Evolutionary conservation across 2,113 vertebrate genomes (phyloP), one percentile per base, ranked within the genome.

Genomic region (Erythrocercus mccallii): DNA sequence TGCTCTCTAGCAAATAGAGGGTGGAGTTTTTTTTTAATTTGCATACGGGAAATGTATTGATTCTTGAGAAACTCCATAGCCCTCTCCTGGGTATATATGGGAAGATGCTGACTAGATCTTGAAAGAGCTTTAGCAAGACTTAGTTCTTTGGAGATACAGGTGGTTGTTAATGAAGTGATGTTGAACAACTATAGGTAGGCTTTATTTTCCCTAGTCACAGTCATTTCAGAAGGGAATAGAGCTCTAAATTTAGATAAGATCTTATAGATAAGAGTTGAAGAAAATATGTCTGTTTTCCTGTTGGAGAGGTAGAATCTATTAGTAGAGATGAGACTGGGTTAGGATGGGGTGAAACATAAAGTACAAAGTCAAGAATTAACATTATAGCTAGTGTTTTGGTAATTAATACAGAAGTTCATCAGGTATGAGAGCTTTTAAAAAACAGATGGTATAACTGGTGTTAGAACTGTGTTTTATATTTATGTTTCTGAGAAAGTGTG

Each of bases 21-120:
- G 28, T 45, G 15, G 15, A 24, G 1, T 1, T 1, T 15, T 37
- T 42, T 53, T 18, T 15, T 1, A 2, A 44, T 44, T 31, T 51
- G 27, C 7, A 23, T 27, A 12, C 11, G 51, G 60, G 16, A 94
- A 61, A 44, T 68, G 1, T 54, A 27, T 13, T 24, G 14, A 25
- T 90, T 78, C 50, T 73, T 81, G 28, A 78, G 54, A 68, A 93
- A 35, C 25, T 38, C 6, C 4, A 1, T 84, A 51, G 23, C 33
- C 15, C 2, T 62, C 27, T 82, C 12, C 33, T 86, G 45, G 21
- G 11, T 23, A 58, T n/a, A 23, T 33, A 8, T 16, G 9, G 33
- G 12, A 79, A 66, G 47, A 17, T 57, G 37, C 73, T 50, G 50
- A 78, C 27, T 5, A 66, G 44, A 17, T 66, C 27, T 70, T 92